Conservation (phyloP, 2,113 vertebrate genomes). For the Pangasianodon hypophthalmus region DNA sequence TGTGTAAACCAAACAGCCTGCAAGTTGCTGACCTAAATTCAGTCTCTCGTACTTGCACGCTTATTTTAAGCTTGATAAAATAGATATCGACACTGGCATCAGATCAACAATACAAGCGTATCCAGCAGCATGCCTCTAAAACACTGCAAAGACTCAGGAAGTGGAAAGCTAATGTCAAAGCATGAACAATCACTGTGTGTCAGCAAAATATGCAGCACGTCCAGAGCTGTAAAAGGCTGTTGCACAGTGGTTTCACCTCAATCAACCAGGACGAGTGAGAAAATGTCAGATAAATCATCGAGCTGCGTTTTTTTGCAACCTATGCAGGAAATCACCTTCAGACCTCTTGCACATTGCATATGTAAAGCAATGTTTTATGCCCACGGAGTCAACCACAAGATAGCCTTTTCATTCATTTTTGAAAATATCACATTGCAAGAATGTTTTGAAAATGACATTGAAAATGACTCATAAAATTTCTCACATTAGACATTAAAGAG, state of each 20-base stretch:
- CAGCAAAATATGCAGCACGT: constrained; percentile 20
- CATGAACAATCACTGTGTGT: background rate
- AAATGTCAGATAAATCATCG: background rate
- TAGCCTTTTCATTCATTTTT: background rate
- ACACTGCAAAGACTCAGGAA: constrained; percentile 32
- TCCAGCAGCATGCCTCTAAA: background rate
- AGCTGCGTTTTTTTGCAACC: background rate
- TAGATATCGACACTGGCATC: background rate
- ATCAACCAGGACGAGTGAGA: background rate
- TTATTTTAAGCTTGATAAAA: background rate
- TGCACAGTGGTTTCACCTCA: constrained; percentile 9
- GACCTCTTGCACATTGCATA: background rate
- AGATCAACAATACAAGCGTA: background rate
- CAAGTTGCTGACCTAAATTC: constrained; percentile 9
- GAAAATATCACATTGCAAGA: background rate
- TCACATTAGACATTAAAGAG: background rate
- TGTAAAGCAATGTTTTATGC: background rate
- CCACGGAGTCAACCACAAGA: background rate
- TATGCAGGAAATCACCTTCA: background rate
- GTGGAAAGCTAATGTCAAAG: constrained; percentile 4
- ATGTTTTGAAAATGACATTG: background rate
- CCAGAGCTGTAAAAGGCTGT: background rate
- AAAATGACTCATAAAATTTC: background rate
- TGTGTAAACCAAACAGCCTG: background rate
- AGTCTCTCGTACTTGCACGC: no score